Evolutionary conservation across 2,797 vertebrate species (phyloP).

Genomic region (Amazona finschi): DNA sequence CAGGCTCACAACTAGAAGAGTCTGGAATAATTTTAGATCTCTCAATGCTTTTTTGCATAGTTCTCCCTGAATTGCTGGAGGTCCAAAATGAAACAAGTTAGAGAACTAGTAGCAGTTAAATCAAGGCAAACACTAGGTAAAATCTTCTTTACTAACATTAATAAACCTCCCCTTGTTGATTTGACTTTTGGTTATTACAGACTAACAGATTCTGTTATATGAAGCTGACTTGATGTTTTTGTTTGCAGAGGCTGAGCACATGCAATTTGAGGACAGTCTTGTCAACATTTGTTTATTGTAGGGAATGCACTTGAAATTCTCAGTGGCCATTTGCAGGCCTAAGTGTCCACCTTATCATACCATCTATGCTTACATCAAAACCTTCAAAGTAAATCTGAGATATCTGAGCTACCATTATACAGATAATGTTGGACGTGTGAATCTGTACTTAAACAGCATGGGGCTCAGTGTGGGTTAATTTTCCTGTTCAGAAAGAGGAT

Average conservation of each 20-base stretch:
- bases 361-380: neutral
- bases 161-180: neutral
- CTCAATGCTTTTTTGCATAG: neutral
- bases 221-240: neutral
- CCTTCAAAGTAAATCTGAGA: neutral
- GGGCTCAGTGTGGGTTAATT: neutral
- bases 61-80: neutral
- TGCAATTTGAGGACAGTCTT: neutral
- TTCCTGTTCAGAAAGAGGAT: neutral
- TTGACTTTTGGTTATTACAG: neutral
- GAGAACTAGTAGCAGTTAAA: neutral
- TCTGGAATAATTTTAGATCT: neutral
- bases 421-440: neutral
- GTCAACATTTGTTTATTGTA: neutral
- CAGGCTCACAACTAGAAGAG: neutral
- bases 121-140: neutral
- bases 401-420: neutral
- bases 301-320: neutral
- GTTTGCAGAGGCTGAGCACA: neutral
- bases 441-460: neutral
- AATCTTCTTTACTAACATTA: neutral
- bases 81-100: neutral
- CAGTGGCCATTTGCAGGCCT: neutral
- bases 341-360: neutral
- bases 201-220: neutral